A percentile compares a stretch with the other conserved stretches of the same genome.
These are phyloP conservation scores for Hyposmocoma kahamanoa DNA, from an alignment of 1,140 invertebrate genomes.

Conservation along the genomic window DNA sequence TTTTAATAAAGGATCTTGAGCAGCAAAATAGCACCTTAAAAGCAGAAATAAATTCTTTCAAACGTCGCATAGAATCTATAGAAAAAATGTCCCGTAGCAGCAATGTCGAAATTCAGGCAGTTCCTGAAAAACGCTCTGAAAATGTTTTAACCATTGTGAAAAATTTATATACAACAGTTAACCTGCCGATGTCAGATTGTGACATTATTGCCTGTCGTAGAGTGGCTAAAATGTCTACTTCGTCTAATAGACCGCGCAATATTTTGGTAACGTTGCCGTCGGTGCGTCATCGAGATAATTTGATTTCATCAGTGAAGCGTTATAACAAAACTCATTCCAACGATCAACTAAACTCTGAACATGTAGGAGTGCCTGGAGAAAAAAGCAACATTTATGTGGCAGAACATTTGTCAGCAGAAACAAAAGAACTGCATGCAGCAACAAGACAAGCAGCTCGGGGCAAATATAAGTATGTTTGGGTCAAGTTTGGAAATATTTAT, in stretches of 20 bases:
- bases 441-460: neutral
- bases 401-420: conserved; percentile 4
- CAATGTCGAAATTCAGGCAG: conserved; percentile 3
- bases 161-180: neutral
- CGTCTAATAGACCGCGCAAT: neutral
- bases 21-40: neutral
- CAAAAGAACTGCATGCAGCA: neutral
- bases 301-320: neutral
- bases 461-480: conserved; percentile 3
- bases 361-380: neutral
- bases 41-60: neutral
- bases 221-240: conserved; percentile 1
- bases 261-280: conserved; percentile 5
- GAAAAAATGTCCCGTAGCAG: conserved; percentile 1
- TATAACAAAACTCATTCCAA: neutral
- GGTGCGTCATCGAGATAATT: neutral
- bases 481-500: conserved; percentile 2
- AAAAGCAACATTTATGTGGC: neutral
- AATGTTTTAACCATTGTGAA: neutral
- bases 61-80: neutral
- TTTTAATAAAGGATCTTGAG: no score
- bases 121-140: neutral
- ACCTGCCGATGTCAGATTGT: neutral
- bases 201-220: conserved; percentile 3
- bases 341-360: neutral